Base-by-base conservation (phyloP, 2,797 vertebrate genomes). In the Danio aesculapii region DNA sequence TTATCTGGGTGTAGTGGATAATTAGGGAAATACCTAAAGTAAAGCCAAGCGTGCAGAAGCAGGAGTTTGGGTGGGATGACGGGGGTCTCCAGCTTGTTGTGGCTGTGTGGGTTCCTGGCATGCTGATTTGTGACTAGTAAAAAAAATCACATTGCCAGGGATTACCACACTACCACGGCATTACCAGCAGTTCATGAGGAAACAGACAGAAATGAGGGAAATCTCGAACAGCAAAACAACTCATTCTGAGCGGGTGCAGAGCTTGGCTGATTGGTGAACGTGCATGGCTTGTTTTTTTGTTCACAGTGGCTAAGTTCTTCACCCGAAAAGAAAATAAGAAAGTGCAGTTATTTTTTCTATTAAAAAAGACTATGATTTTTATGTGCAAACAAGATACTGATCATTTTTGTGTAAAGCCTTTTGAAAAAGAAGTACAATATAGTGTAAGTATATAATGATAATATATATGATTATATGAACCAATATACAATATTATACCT, bases 121-220 rank as follows among this genome's bases (percentile, higher is more conserved):
- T 98, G 96, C 95, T 98, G 97, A 98, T 98, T 99, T 99, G 97
- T 98, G 97, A 97, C 86, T 97, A 97, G 94, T 97, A 96, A 96
- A 96, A 99, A 99, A 96, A 99, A 99, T 99, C 98, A 99, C 98
- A 99, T 99, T 99, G 98, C 98, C 98, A 99, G 98, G 98, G 98
- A 99, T 99, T 99, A 99, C 98, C 98, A 99, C 98, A 93, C 92
- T 96, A 90, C 94, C 94, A 94, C 91, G 93, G 96, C 96, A 92
- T 81, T 77, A 62, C 74, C 75, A 62, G 0, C 52, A 21, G 75
- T 61, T 69, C 39, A 19, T 44, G 17, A 79, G 39, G 46, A 70
- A 43, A 70, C 52, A 47, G 58, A 71, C 44, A 63, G 55, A 47
- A 73, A 30, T 9, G 5, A 14, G 39, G 41, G 19, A 57, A 8